Evolutionary conservation across 1,140 invertebrate genomes (phyloP).

Genomic region (Saxidomus purpurata): DNA sequence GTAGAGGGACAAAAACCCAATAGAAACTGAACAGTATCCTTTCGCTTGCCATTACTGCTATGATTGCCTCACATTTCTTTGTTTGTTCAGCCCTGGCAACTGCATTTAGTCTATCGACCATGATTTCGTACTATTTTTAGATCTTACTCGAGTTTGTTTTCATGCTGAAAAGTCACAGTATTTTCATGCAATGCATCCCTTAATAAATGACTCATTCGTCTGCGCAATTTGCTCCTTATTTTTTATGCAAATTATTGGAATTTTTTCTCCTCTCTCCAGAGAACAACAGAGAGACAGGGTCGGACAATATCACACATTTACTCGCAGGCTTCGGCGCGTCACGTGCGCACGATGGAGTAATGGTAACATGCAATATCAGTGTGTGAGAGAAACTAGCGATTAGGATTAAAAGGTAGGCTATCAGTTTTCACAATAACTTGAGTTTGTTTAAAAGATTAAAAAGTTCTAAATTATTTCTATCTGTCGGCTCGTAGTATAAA

Average conservation of each 20-base stretch:
- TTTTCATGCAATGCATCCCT: not conserved
- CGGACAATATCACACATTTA: slow-evolving; percentile 24
- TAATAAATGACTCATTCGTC: slow-evolving; percentile 15
- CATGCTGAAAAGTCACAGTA: not conserved
- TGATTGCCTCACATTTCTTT: not conserved
- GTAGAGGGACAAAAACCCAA: no score
- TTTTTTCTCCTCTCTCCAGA: not conserved
- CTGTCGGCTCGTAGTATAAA: no score
- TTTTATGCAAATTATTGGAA: slow-evolving; percentile 42
- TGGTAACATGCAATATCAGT: not conserved
- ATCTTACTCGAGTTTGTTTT: not conserved
- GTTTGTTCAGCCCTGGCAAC: not conserved
- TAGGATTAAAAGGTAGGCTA: not conserved
- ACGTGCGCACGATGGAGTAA: not conserved
- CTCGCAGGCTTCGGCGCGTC: not conserved
- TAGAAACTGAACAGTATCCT: not conserved
- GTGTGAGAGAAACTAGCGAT: not conserved
- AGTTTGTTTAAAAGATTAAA: no score
- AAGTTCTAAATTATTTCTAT: no score
- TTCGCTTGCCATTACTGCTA: not conserved
- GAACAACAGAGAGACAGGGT: not conserved
- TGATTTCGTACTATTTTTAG: slow-evolving; percentile 9
- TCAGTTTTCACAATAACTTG: no score
- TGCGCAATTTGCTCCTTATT: slow-evolving; percentile 13
- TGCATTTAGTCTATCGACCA: not conserved